These are phyloP conservation scores for Artibeus jamaicensis DNA, from an alignment of 2,797 vertebrate species.

Conservation along the genomic window DNA sequence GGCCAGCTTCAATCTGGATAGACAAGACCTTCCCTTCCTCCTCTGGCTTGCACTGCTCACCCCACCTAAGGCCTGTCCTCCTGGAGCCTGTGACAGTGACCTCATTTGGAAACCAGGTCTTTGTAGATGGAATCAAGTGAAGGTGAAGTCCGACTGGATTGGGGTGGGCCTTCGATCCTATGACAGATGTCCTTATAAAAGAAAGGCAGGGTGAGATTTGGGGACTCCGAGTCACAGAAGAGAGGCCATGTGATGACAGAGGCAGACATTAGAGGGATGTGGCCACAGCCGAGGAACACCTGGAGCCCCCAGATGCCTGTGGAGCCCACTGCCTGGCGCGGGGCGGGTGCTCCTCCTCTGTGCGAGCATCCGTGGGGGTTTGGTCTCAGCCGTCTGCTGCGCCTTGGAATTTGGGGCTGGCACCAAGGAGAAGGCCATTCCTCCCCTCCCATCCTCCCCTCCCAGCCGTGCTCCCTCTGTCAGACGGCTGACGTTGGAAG, in stretches of 20 bases:
- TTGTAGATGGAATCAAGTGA: not conserved
- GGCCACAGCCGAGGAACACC: not conserved
- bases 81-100: not conserved
- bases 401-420: not conserved
- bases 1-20: not conserved
- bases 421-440: not conserved
- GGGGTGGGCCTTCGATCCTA: not conserved
- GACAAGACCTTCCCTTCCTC: no score
- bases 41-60: no score
- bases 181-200: not conserved
- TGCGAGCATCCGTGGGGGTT: not conserved
- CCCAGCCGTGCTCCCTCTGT: rapidly evolving
- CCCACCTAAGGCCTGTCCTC: not conserved
- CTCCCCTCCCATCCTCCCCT: not conserved
- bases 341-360: no score
- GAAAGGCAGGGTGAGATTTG: not conserved
- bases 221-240: not conserved
- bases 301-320: not conserved
- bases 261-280: not conserved
- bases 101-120: not conserved
- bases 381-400: not conserved
- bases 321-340: not conserved
- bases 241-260: rapidly evolving
- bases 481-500: rapidly evolving
- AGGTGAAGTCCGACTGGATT: no score